A percentile compares a stretch with the other conserved stretches of the same genome.
These are phyloP conservation scores for Solea solea DNA, from an alignment of 2,113 vertebrate species.

Conservation along the genomic window DNA sequence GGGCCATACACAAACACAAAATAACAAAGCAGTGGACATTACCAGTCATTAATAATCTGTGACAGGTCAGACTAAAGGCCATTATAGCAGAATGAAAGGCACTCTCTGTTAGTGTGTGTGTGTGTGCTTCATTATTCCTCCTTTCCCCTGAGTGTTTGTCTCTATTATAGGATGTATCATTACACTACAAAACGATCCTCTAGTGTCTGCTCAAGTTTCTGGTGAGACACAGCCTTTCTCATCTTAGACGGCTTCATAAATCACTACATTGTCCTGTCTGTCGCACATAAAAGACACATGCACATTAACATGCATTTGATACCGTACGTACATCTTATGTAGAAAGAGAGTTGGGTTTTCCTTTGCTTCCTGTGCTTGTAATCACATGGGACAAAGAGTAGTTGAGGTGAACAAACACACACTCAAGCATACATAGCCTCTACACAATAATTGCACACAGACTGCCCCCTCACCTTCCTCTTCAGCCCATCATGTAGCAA, in stretches of 20 bases:
- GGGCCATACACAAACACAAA: constrained; percentile 39
- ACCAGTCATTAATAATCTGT: constrained; percentile 76
- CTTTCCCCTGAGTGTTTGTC: constrained; percentile 45
- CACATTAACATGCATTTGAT: constrained; percentile 14
- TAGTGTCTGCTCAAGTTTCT: constrained; percentile 59
- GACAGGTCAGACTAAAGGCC: constrained; percentile 66
- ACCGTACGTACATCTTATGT: constrained; percentile 2
- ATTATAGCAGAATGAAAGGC: constrained; percentile 62
- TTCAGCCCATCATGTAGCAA: constrained; percentile 56
- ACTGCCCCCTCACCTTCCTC: constrained; percentile 10
- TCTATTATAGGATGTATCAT: constrained; percentile 55
- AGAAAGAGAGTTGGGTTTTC: constrained; percentile 14
- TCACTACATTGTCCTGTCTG: constrained; percentile 58
- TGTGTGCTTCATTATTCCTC: constrained; percentile 52
- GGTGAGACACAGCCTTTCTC: constrained; percentile 51
- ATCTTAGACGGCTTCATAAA: constrained; percentile 60
- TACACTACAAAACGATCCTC: constrained; percentile 41
- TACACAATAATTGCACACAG: constrained; percentile 1
- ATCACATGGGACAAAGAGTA: constrained; percentile 23
- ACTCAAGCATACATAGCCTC: neutral
- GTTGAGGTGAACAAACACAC: constrained; percentile 38
- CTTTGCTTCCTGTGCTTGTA: constrained; percentile 16
- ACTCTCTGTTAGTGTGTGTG: constrained; percentile 50
- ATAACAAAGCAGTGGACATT: constrained; percentile 66
- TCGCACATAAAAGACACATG: constrained; percentile 49